A percentile compares a stretch with the other conserved stretches of the same genome.
Evolutionary conservation across 2,888 invertebrate species (phyloP).

Genomic region (Coenonympha arcania): DNA sequence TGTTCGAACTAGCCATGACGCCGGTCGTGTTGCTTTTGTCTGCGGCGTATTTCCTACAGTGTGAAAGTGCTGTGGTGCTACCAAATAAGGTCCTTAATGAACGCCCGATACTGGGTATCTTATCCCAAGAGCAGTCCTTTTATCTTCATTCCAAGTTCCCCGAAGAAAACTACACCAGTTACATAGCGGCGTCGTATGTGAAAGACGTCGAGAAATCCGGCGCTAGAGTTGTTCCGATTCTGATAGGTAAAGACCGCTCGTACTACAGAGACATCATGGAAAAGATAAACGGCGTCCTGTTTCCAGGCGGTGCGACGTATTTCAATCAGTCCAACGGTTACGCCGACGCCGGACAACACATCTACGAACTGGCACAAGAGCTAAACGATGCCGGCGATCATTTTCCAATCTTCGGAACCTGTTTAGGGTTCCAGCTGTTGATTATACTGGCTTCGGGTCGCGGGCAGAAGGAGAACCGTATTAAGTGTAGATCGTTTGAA

Average conservation of each 20-base stretch:
- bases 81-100: slow-evolving; percentile 45
- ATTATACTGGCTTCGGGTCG: slow-evolving; percentile 75
- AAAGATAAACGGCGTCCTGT: slow-evolving; percentile 84
- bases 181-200: slow-evolving; percentile 90
- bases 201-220: slow-evolving; percentile 92
- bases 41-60: slow-evolving; percentile 43
- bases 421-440: slow-evolving; percentile 89
- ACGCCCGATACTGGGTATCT: slow-evolving; percentile 79
- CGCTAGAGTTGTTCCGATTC: slow-evolving; percentile 88
- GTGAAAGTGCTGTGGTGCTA: slow-evolving; percentile 48
- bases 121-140: slow-evolving; percentile 79
- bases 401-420: slow-evolving; percentile 92
- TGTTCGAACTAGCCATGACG: slow-evolving; percentile 41
- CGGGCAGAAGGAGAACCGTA: slow-evolving; percentile 72
- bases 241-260: slow-evolving; percentile 77
- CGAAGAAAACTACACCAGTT: slow-evolving; percentile 76
- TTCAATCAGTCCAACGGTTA: slow-evolving; percentile 82
- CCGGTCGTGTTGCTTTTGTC: slow-evolving; percentile 44
- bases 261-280: slow-evolving; percentile 78
- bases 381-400: slow-evolving; percentile 80
- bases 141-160: slow-evolving; percentile 69
- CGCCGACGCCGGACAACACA: slow-evolving; percentile 81
- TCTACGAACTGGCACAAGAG: slow-evolving; percentile 79
- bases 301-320: slow-evolving; percentile 86
- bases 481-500: slow-evolving; percentile 76